Percentiles rank a stretch among this genome's conserved stretches.
These are phyloP conservation scores for Micropterix aruncella DNA, from an alignment of 2,888 invertebrate genomes.

Conservation along the genomic window DNA sequence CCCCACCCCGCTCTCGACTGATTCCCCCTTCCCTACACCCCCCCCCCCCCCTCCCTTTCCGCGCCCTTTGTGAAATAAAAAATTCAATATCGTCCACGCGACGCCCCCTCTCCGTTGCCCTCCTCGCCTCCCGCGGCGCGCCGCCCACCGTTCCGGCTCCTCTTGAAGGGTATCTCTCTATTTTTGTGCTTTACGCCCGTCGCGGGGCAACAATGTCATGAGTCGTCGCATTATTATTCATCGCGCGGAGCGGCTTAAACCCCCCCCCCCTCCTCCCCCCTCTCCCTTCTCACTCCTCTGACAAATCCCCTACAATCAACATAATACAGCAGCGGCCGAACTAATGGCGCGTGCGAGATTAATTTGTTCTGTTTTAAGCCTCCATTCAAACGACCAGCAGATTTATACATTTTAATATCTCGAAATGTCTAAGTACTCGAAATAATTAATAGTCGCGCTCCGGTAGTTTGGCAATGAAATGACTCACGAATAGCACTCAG, in stretches of 20 bases:
- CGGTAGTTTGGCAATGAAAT: too few relatives aligned
- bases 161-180: background rate
- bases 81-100: background rate
- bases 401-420: too few relatives aligned
- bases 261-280: too few relatives aligned
- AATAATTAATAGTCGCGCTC: too few relatives aligned
- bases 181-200: background rate
- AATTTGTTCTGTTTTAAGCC: background rate
- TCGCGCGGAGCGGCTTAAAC: too few relatives aligned
- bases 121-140: background rate
- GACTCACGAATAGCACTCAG: too few relatives aligned
- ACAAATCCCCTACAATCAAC: background rate
- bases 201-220: background rate
- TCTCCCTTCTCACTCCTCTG: too few relatives aligned
- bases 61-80: background rate
- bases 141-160: background rate
- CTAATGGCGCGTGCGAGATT: background rate
- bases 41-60: background rate
- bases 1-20: background rate
- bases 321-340: background rate
- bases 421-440: too few relatives aligned
- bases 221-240: background rate
- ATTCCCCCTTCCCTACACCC: background rate
- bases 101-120: background rate
- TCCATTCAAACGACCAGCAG: too few relatives aligned